These are phyloP conservation scores for Gari tellinella DNA, from an alignment of 2,888 invertebrate species.

Conservation along the genomic window DNA sequence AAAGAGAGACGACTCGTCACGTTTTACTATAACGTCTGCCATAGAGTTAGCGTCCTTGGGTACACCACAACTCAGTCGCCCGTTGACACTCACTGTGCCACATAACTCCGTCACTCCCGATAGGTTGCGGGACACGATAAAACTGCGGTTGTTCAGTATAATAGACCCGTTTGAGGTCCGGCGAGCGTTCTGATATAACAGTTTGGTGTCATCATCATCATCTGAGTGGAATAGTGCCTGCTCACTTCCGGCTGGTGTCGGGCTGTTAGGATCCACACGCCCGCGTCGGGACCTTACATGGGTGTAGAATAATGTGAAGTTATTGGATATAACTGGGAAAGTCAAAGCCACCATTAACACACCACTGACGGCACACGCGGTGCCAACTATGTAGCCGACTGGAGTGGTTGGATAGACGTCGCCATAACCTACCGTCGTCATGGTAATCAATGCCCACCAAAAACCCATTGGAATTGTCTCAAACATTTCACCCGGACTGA, in stretches of 20 bases:
- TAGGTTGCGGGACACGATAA: constrained; percentile 54
- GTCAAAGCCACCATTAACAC: constrained; percentile 82
- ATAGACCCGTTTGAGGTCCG: constrained; percentile 60
- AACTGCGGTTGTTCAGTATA: constrained; percentile 52
- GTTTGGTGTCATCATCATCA: constrained; percentile 44
- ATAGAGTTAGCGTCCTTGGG: constrained; percentile 70
- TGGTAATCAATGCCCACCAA: constrained; percentile 85
- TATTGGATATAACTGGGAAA: constrained; percentile 83
- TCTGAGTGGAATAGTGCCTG: constrained; percentile 34
- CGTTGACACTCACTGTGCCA: constrained; percentile 37
- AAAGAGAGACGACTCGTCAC: constrained; percentile 67
- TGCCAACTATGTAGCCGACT: constrained; percentile 81
- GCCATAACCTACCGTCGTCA: constrained; percentile 84
- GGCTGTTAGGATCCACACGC: constrained; percentile 42
- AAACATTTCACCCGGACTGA: constrained; percentile 73
- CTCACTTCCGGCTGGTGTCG: constrained; percentile 24
- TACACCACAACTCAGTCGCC: constrained; percentile 28
- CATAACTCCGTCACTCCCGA: constrained; percentile 61
- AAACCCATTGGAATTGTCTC: constrained; percentile 84
- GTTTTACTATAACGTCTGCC: constrained; percentile 63
- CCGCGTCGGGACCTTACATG: constrained; percentile 79
- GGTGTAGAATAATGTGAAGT: constrained; percentile 83
- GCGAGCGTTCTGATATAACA: constrained; percentile 49
- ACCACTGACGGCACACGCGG: constrained; percentile 81
- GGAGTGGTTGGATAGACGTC: constrained; percentile 80